Evolutionary conservation across 2,113 vertebrate genomes (phyloP).

Genomic region (Xenopus borealis): DNA sequence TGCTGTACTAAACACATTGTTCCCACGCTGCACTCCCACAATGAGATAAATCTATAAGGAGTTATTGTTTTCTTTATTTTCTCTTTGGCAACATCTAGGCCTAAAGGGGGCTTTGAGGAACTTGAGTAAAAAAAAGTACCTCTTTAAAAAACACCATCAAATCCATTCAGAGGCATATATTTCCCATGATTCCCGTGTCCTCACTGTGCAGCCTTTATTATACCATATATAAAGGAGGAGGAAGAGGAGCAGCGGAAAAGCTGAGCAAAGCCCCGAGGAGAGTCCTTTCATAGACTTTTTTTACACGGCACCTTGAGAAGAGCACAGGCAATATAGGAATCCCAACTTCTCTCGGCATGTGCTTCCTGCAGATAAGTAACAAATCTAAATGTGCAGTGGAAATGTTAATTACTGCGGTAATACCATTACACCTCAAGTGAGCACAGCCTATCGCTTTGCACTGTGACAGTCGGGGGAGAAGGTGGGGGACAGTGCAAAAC

Average conservation of each 20-base stretch:
- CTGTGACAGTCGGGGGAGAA: constrained; percentile 71
- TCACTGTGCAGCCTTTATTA: constrained; percentile 6
- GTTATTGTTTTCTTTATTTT: too few relatives aligned
- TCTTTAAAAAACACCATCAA: too few relatives aligned
- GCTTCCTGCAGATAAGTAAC: constrained; percentile 99
- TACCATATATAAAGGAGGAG: constrained; percentile 16
- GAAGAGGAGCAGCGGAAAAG: constrained; percentile 15
- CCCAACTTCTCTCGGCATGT: constrained; percentile 96
- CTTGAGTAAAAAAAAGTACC: too few relatives aligned
- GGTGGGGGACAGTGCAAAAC: constrained; percentile 58
- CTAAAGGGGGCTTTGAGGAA: too few relatives aligned
- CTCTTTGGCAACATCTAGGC: too few relatives aligned
- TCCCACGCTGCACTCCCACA: too few relatives aligned
- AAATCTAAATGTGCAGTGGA: constrained; percentile 98
- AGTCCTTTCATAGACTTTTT: constrained; percentile 58
- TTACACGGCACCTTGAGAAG: constrained; percentile 96
- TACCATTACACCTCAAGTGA: constrained; percentile 88
- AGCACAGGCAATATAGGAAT: constrained; percentile 89
- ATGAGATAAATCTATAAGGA: too few relatives aligned
- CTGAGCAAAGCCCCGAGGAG: constrained; percentile 26
- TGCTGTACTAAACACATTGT: too few relatives aligned
- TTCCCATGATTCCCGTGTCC: not conserved
- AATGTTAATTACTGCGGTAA: constrained; percentile 98
- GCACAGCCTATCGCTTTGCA: constrained; percentile 83
- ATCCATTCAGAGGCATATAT: too few relatives aligned